Evolutionary conservation across 2,797 vertebrate species (phyloP), one percentile per base, ranked within the genome.

Genomic region (Todus mexicanus): DNA sequence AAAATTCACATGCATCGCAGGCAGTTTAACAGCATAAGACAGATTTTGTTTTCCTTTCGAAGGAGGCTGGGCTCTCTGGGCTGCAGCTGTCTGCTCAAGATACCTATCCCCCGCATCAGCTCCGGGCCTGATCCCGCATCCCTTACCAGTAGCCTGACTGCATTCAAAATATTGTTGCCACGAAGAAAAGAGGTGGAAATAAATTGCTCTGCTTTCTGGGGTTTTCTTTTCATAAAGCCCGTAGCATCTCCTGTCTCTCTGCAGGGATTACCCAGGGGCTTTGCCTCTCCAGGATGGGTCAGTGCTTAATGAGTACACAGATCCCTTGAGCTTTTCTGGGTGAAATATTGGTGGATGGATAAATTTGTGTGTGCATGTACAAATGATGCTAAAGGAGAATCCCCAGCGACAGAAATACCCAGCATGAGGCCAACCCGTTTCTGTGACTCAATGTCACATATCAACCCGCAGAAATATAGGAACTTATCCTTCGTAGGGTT

Each of bases 401-500:
- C 26, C 27, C 18, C 7, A 3, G 54, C 35, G 54, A 65, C 66
- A 78, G 59, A 48, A 91, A 33, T 21, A 64, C 29, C 35, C 42
- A 43, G 22, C 25, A 60, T 37, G 22, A 75, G 31, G 43, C 9
- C 50, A 31, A 48, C 15, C 9, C 2, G 5, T 65, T 75, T 59
- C 70, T 75, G 42, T 78, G 76, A 48, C 19, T 65, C 1, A 0
- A 7, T 51, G 42, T 72, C 66, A 51, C 19, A 5, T 22, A 21
- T 45, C 23, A n/a, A 37, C n/a, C 42, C 72, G 37, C 25, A 80
- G 74, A 66, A 77, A 77, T 26, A 37, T 0, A 14, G 1, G 7
- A 59, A 27, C 12, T 65, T 31, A 29, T 7, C 2, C 1, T 37
- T 79, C 1, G 0, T 8, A 4, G 29, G 7, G 14, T 37, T 74